Base-by-base conservation (phyloP, 2,888 invertebrate species). In the Liodrosophila aerea region DNA sequence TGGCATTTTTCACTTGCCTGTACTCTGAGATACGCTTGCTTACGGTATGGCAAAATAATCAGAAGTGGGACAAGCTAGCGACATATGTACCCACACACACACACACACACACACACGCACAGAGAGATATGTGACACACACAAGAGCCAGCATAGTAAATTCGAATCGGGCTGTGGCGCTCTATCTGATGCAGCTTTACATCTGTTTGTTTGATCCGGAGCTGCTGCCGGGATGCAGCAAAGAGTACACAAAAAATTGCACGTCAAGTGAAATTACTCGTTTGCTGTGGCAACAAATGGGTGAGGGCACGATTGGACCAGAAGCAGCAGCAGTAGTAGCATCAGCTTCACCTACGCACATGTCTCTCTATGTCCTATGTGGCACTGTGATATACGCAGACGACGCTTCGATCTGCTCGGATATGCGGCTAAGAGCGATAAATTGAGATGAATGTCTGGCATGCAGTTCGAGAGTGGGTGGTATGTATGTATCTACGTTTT, bases 211-310 rank as follows among this genome's bases (percentile, higher is more conserved):
- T 76, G 51, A 41, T 5, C 15, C 22, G 46, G 33, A 4, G 40
- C 52, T n/a, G 37, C 4, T 15, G 13, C 15, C 36, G 9, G 15
- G 15, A 15, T 36, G 36, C 4, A 9, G 9, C 37, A 18, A n/a
- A 22, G 22, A 22, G 22, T 49, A 50, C 34, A 44, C 44, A 71
- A 65, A 83, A 81, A 81, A 72, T 74, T 74, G 67, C 85, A 74
- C 77, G 82, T 74, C 82, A 86, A 81, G 86, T 74, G 72, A 77
- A 84, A 71, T 86, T 77, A 76, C 70, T 67, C 74, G 78, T 69
- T 81, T 80, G 70, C 64, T 62, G 47, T 64, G 53, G 41, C 59
- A 64, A 61, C 61, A 56, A 45, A 59, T 65, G 44, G 37, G 45
- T 33, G 36, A 16, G 11, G 30, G 15, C 30, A 7, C 13, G 18